phyloP scores from a whole-genome alignment of 2,888 invertebrate species.

The Lymantria dispar region DNA sequence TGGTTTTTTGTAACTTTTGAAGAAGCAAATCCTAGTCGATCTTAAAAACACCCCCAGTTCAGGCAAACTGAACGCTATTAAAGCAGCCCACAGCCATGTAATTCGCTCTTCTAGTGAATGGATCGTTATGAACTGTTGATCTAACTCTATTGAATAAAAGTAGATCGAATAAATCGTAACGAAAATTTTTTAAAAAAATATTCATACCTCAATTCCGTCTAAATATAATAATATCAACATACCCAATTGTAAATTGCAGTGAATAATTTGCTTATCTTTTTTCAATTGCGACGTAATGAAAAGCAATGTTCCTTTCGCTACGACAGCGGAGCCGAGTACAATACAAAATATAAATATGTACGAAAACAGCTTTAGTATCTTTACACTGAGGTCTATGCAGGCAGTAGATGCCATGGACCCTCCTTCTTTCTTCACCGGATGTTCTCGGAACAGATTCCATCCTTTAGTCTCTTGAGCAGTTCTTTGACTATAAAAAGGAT shows the following conservation, averaged over 20 bases:
- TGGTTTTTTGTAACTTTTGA: constrained; percentile 86
- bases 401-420: constrained; percentile 86
- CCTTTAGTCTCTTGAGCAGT: constrained; percentile 82
- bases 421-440: constrained; percentile 85
- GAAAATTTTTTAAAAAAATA: not conserved
- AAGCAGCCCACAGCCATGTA: constrained; percentile 90
- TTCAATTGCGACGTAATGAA: constrained; percentile 88
- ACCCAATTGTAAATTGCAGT: constrained; percentile 82
- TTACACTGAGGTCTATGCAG: constrained; percentile 84
- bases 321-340: constrained; percentile 85
- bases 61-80: constrained; percentile 89
- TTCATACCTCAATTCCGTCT: not conserved
- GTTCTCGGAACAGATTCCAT: constrained; percentile 92
- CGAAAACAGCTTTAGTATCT: constrained; percentile 85
- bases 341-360: constrained; percentile 86
- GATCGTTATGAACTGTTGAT: constrained; percentile 83
- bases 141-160: constrained; percentile 73
- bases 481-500: constrained; percentile 60
- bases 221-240: too few species aligned
- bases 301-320: constrained; percentile 88
- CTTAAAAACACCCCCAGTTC: constrained; percentile 89
- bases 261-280: constrained; percentile 74
- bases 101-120: constrained; percentile 85
- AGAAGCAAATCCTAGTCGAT: constrained; percentile 86
- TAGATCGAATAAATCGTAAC: not conserved